Evolutionary conservation across 2,888 invertebrate species (phyloP), one percentile per base, ranked within the genome.

Genomic region (Phlogophora meticulosa): DNA sequence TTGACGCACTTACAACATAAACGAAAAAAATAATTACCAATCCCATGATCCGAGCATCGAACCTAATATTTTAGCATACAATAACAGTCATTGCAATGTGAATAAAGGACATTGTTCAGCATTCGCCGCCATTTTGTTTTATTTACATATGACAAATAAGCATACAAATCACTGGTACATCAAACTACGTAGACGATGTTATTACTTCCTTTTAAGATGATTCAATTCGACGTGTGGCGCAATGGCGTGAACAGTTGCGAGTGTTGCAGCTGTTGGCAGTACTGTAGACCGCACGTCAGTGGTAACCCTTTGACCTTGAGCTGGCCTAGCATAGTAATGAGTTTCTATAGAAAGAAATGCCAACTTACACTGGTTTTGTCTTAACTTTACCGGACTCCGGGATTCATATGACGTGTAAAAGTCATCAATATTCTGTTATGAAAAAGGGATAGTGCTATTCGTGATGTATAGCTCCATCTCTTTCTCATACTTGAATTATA

Each of bases 51-150:
- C 76, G 85, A 74, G 52, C 86, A 62, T 78, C 80, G 84, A 87
- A 82, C 87, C 73, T 76, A 67, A 76, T 66, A 65, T 76, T 81
- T 88, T 90, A 80, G 77, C 87, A 89, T 88, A 90, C 89, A 89
- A 89, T 89, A 84, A 86, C 49, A 77, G 70, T 69, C 69, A 76
- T 80, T 80, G 76, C 80, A 81, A 85, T 85, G 83, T 77, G 82
- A 79, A 81, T 83, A 82, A 83, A 84, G 86, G 88, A 85, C 82
- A 79, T 80, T 76, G 76, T 70, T 84, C 72, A 58, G 65, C 79
- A 86, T 85, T 77, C 83, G 53, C 58, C 52, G 75, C 77, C 76
- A 81, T 81, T 81, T 81, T 78, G 67, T 74, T 45, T 71, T 75
- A 82, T 80, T 84, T 74, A 80, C 84, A 78, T 82, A 78, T 70